Evolutionary conservation across 37 sponge, comb jelly and placozoan genomes (phyloP), one percentile per base, ranked within the genome.

Genomic region (Theonella swinhoei): DNA sequence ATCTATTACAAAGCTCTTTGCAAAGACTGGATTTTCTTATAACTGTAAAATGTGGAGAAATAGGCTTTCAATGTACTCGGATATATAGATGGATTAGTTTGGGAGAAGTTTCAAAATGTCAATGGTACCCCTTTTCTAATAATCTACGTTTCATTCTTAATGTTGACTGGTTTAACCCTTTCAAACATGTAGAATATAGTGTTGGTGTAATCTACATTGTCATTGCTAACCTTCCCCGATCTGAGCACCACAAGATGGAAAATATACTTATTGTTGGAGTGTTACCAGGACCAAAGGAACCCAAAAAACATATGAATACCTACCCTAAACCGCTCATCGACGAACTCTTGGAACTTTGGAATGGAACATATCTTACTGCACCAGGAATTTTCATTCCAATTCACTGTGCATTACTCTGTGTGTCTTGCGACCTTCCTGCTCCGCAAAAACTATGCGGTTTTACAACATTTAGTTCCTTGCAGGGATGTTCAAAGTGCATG

Each of bases 141-240:
- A 80, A 75, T 80, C 54, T 90, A 32, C 29, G 68, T 24, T 47
- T 91, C 11, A 29, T 29, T 39, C 39, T 90, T 19, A 90, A 90
- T 35, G 62, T 90, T 35, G 91, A 90, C 59, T 80, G 91, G 86
- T 90, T 90, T 68, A 68, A 75, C 30, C 76, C 82, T 41, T 90
- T 62, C 59, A 64, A 59, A 38, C 76, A 85, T 68, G 41, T 75
- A 1, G 28, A 37, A 19, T 77, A 88, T 70, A 78, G 76, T 19
- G 80, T 89, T 11, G 90, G 90, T 68, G 80, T 42, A 31, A 79
- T 89, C 25, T 89, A 80, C 36, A 33, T 84, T 32, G 37, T 62
- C 0, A 80, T 89, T 62, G 32, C 74, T 23, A 89, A 89, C 41
- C 70, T 89, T 2, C 90, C 90, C 0, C 37, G 85, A 40, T 5